These are phyloP conservation scores for Patella ulyssiponensis DNA, from an alignment of 2,888 invertebrate species.

Conservation along the genomic window DNA sequence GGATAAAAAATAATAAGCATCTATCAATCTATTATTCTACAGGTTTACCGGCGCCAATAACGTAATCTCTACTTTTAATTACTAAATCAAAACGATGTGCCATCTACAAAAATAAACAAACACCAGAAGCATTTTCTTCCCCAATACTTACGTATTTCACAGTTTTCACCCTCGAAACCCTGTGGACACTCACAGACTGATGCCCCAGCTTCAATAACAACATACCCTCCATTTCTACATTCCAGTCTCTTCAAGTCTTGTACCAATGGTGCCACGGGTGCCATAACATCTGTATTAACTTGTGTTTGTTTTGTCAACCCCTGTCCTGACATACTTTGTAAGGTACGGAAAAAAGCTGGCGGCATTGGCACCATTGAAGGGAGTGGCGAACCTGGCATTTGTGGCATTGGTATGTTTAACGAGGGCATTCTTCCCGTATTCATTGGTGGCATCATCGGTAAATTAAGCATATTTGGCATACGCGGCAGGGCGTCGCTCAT, in stretches of 20 bases:
- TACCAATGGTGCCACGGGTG: not conserved
- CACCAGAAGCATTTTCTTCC: not conserved
- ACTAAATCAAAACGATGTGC: not conserved
- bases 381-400: not conserved
- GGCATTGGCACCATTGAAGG: not conserved
- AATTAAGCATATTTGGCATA: not conserved
- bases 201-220: not conserved
- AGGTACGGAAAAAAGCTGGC: not conserved
- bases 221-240: slow-evolving; percentile 19
- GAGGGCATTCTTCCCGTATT: not conserved
- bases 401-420: too few relatives aligned
- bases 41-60: too few relatives aligned
- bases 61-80: too few relatives aligned
- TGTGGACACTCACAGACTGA: slow-evolving; percentile 17
- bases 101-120: not conserved
- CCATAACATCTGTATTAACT: not conserved
- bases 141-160: slow-evolving; percentile 24
- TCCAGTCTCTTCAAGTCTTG: not conserved
- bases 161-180: slow-evolving; percentile 18
- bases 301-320: not conserved
- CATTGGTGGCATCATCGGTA: not conserved
- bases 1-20: too few relatives aligned
- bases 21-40: too few relatives aligned
- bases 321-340: not conserved
- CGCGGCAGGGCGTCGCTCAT: not conserved